phyloP scores from a whole-genome alignment of 2,888 invertebrate species.

The Folsomia candida region DNA sequence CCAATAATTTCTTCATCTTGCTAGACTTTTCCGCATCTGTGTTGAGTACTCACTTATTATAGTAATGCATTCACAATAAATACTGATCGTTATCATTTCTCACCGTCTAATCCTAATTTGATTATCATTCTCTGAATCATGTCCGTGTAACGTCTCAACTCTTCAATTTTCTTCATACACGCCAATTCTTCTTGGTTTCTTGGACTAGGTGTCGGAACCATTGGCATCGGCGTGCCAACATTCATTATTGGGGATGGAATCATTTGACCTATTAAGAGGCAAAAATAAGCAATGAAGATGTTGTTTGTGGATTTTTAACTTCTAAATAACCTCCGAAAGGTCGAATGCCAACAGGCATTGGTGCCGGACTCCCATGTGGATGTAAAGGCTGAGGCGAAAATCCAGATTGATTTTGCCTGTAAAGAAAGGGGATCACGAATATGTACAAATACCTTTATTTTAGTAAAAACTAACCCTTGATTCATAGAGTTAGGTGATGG shows the following conservation, averaged over 20 bases:
- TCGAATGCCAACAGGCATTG: neutral
- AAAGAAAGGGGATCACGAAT: slow-evolving; percentile 4
- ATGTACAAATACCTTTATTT: neutral
- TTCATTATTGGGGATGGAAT: slow-evolving; percentile 71
- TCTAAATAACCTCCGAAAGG: neutral
- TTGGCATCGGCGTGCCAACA: slow-evolving; percentile 71
- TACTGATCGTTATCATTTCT: neutral
- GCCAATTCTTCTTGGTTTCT: slow-evolving; percentile 77
- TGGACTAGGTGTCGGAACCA: slow-evolving; percentile 64
- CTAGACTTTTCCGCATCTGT: slow-evolving; percentile 83
- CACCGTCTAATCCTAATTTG: slow-evolving; percentile 65
- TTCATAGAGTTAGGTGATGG: slow-evolving; percentile 20
- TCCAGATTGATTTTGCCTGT: slow-evolving; percentile 17
- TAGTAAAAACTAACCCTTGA: slow-evolving; percentile 20
- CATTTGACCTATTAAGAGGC: slow-evolving; percentile 24
- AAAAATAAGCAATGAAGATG: neutral
- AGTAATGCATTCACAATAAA: neutral
- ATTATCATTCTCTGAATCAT: slow-evolving; percentile 87
- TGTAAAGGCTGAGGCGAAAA: slow-evolving; percentile 44
- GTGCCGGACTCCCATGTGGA: slow-evolving; percentile 15
- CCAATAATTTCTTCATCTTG: slow-evolving; percentile 91
- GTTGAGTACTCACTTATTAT: neutral
- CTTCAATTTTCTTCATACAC: slow-evolving; percentile 88
- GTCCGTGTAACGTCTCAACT: slow-evolving; percentile 90
- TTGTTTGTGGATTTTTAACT: neutral